phyloP scores from a whole-genome alignment of 2,113 vertebrate genomes.

The Petaurus breviceps region DNA sequence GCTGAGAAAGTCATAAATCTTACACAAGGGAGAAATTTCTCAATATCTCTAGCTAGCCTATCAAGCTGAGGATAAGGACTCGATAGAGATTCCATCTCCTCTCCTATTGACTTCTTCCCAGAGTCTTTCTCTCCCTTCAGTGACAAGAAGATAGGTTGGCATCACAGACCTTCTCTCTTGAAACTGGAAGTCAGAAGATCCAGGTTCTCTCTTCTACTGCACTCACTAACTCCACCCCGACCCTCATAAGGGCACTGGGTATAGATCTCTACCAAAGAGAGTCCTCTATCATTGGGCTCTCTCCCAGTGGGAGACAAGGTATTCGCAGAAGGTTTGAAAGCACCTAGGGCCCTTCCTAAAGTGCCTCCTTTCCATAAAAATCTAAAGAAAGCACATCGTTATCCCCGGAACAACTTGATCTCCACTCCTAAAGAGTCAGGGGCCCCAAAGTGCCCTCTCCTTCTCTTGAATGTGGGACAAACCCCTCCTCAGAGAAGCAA shows the following conservation, averaged over 20 bases:
- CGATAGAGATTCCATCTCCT: background rate
- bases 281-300: too few species aligned
- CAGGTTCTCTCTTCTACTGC: background rate
- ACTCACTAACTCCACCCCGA: background rate
- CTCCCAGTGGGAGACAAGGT: too few species aligned
- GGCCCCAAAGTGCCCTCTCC: too few species aligned
- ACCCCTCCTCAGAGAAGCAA: background rate
- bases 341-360: too few species aligned
- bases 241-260: too few species aligned
- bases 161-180: background rate
- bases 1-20: background rate
- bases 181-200: background rate
- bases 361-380: too few species aligned
- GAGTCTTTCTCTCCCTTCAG: background rate
- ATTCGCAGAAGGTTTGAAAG: too few species aligned
- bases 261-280: too few species aligned
- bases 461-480: background rate
- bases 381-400: too few species aligned
- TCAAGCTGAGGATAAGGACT: background rate
- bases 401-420: too few species aligned
- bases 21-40: background rate
- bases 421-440: too few species aligned
- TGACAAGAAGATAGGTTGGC: background rate
- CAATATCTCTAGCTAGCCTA: background rate
- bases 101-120: too few species aligned